Percentiles rank a stretch among this genome's conserved stretches.
Conservation (phyloP, 2,113 vertebrate species). For the Ictalurus furcatus region DNA sequence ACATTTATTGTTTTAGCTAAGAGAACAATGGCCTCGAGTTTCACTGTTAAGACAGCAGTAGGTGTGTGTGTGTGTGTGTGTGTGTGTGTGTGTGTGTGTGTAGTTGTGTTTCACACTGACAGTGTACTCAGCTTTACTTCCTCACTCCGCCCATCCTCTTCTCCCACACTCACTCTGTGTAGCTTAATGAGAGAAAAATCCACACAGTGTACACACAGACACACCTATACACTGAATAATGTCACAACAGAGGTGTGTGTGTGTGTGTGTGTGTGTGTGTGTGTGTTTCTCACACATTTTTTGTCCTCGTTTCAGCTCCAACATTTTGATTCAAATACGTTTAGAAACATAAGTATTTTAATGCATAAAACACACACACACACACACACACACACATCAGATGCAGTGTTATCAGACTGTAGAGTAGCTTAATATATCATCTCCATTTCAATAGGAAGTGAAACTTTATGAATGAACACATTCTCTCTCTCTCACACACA, state of each 20-base stretch:
- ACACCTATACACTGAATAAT: not conserved
- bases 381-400: not conserved
- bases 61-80: not conserved
- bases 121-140: not conserved
- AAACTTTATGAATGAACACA: not conserved
- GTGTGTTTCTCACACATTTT: not conserved
- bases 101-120: not conserved
- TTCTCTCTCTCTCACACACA: too few relatives aligned
- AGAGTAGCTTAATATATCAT: not conserved
- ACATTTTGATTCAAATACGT: too few relatives aligned
- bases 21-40: too few relatives aligned
- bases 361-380: not conserved
- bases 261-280: conserved; percentile 1
- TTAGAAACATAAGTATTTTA: too few relatives aligned
- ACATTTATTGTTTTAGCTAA: too few relatives aligned
- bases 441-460: not conserved
- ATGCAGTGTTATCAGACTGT: not conserved
- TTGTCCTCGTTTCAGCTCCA: too few relatives aligned
- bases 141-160: not conserved
- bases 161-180: not conserved
- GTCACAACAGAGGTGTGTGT: not conserved
- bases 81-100: not conserved
- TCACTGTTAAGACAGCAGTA: too few relatives aligned
- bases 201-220: not conserved
- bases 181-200: not conserved